Evolutionary conservation across 2,888 invertebrate species (phyloP), one percentile per base, ranked within the genome.

Genomic region (Chouioia cunea): DNA sequence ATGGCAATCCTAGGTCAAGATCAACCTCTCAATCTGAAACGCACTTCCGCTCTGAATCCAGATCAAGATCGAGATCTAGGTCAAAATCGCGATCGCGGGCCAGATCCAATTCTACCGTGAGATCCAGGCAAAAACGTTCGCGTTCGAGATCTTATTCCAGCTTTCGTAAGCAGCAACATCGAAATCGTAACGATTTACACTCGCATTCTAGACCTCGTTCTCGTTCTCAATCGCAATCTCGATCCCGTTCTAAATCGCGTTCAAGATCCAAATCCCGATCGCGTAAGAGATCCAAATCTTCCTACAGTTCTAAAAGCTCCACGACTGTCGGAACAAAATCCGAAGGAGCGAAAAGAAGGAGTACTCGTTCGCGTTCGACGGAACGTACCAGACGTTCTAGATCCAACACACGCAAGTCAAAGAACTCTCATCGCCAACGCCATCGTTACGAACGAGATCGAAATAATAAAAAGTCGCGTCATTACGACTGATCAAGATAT

Each of bases 391-490:
- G 56, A 54, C 77, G 84, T 48, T 83, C 84, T n/a, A 77, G 79
- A 36, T 82, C 83, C 36, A 79, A 79, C 63, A 68, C 81, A 16
- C 77, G 79, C 57, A 78, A 73, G 66, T 78, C 76, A 36, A 79
- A 78, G 65, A 78, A 77, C 48, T 47, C 36, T 6, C 36, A 68
- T 47, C 18, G 52, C 63, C 56, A 64, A 56, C 52, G 48, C 15
- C 67, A 73, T 74, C 79, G 10, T 73, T 77, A 79, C 70, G 65
- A 66, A 18, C 81, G 78, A 74, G 82, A 83, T 78, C 82, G 85
- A 75, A 84, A 84, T 76, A 83, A 83, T 83, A 85, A 84, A 82
- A 85, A 83, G 82, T 83, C 83, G 69, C 85, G 81, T 79, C 84
- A 84, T 83, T 81, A 81, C 81, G 82, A 85, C 79, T 85, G 80